Base-by-base conservation (phyloP, 2,888 invertebrate species). In the Pachliopta kotzebuea region DNA sequence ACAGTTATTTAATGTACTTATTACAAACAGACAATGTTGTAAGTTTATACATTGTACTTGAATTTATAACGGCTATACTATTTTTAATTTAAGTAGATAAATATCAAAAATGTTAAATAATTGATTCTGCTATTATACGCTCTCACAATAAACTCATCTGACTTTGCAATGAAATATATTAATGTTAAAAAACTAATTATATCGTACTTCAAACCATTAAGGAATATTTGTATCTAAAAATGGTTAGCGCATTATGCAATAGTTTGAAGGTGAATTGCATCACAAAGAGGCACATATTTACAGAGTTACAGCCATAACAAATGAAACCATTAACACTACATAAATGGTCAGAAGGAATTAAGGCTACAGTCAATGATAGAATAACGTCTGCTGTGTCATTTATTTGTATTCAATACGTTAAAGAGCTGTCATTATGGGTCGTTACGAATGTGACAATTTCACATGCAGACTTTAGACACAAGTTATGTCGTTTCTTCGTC, bases 371-470 rank as follows among this genome's bases (percentile, higher is more conserved):
- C 59, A 49, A 26, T 61, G 31, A 37, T 49, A 54, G 57, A 57
- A 61, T 65, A 61, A 54, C 61, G 31, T 64, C 55, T 56, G 58
- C 26, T 24, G 37, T 54, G 63, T 76, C 76, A 71, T 76, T 67
- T 67, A 69, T 70, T 65, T 65, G 61, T 67, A 71, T 72, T 66
- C 67, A 71, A 71, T 71, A 72, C 68, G 58, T 65, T 67, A 69
- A 67, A 67, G n/a, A 60, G 45, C 14, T 37, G 31, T 31, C 50
- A 50, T 21, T 29, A 29, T 29, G 18, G 17, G 24, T 65, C 49
- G 62, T 57, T 69, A 64, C 58, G 26, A 63, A 61, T 65, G 66
- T 66, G 63, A 65, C 68, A 65, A 66, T 66, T 62, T 65, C 60
- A 42, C 62, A 60, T 49, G 60, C 63, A 66, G 63, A 67, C 49